These are phyloP conservation scores for Parus major DNA, from an alignment of 2,113 vertebrate species.

Conservation along the genomic window DNA sequence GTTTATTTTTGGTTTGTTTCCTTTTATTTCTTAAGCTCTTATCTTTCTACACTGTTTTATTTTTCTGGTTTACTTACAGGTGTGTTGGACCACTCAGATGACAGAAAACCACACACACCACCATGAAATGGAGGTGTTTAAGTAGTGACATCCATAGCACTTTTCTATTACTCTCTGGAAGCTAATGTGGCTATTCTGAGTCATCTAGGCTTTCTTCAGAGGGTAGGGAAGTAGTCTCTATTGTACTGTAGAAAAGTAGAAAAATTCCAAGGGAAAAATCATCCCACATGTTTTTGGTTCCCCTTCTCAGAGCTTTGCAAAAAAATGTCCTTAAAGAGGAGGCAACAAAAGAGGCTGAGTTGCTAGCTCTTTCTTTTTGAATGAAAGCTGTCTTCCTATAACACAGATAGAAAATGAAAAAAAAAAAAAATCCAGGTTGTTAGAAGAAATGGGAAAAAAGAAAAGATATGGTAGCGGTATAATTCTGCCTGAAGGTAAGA, in stretches of 20 bases:
- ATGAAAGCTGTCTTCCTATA: not conserved
- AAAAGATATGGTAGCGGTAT: not conserved
- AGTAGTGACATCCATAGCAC: not conserved
- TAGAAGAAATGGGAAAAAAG: not conserved
- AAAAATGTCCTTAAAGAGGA: not conserved
- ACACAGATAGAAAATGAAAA: not conserved
- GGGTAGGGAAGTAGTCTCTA: not conserved
- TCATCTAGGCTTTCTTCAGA: not conserved
- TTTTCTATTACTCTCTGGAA: not conserved
- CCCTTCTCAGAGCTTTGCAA: not conserved
- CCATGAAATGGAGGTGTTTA: not conserved
- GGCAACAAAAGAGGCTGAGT: not conserved
- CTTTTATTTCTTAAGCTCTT: not conserved
- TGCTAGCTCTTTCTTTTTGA: not conserved
- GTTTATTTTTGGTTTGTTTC: not conserved
- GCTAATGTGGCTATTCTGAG: not conserved
- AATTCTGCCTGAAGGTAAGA: conserved; percentile 54
- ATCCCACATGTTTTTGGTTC: not conserved
- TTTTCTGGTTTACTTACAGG: not conserved
- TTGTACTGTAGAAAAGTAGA: not conserved
- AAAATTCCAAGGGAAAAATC: not conserved
- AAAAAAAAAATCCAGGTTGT: not conserved
- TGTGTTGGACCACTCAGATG: not conserved
- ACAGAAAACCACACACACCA: not conserved
- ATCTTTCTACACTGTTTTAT: not conserved